phyloP scores from a whole-genome alignment of 2,113 vertebrate species.

The Euleptes europaea region DNA sequence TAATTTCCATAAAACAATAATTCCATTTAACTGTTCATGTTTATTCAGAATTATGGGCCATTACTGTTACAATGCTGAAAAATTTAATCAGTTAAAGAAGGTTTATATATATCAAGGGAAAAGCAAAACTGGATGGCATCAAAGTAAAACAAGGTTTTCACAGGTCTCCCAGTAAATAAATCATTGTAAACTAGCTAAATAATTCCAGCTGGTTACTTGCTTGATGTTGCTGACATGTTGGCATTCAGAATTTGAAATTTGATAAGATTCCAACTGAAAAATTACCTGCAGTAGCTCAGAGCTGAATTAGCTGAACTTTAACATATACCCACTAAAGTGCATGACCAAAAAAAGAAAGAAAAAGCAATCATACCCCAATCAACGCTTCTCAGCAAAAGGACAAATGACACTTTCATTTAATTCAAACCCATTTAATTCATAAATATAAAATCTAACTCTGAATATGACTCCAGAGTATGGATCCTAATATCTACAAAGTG shows the following conservation, averaged over 20 bases:
- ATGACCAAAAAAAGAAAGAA: background rate
- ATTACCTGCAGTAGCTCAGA: background rate
- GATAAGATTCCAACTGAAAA: slow-evolving; percentile 2
- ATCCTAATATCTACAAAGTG: background rate
- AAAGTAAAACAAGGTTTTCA: background rate
- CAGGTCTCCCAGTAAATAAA: slow-evolving; percentile 6
- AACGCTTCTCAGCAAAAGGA: background rate
- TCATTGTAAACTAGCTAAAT: background rate
- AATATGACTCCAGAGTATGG: background rate
- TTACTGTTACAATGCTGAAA: slow-evolving; percentile 37
- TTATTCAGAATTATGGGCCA: slow-evolving; percentile 54
- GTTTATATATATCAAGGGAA: background rate
- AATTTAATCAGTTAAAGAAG: slow-evolving; percentile 25
- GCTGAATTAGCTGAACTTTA: background rate
- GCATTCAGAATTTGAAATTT: background rate
- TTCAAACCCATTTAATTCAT: background rate
- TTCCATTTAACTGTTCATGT: slow-evolving; percentile 50
- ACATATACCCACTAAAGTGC: background rate
- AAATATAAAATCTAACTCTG: background rate
- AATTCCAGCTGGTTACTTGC: background rate
- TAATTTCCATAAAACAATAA: slow-evolving; percentile 52
- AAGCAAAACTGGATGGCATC: background rate
- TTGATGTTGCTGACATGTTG: background rate
- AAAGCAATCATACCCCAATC: background rate
- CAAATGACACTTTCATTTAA: background rate